Evolutionary conservation across 1,140 invertebrate species (phyloP), one percentile per base, ranked within the genome.

Genomic region (Leptopilina boulardi): DNA sequence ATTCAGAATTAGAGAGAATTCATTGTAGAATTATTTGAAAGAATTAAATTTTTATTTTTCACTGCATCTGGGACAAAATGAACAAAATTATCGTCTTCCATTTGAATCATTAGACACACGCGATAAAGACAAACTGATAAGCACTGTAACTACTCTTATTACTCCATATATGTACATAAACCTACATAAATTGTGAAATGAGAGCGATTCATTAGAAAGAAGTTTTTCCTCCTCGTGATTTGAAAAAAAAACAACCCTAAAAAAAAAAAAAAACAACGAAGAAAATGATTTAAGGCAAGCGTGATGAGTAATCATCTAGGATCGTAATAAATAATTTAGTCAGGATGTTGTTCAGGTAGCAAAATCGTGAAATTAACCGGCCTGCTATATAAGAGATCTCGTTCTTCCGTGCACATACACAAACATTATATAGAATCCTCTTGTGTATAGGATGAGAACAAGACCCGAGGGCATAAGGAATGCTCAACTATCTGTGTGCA

Each of bases 281-380:
- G 15, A 51, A 18, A 51, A 51, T 51, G 47, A 51, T 51, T 51
- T 51, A 51, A 18, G n/a, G 47, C 47, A n/a, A 51, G n/a, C 18
- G n/a, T 51, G n/a, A 51, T 51, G 47, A 51, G 15, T 51, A 51
- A 51, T 51, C 47, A 51, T 51, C 47, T 51, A 51, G 47, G 47
- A n/a, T 51, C 47, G 47, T 51, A 51, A 51, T 51, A 51, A 51
- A 51, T 30, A 66, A 66, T 66, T 66, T 66, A 66, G 23, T 30
- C 26, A 66, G 59, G 59, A 66, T 66, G 23, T 66, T 66, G 47
- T 18, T 51, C 47, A 51, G 47, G 47, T 51, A 51, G 47, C 47
- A 51, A 51, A 51, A 51, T 51, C 47, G 47, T 51, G 47, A 51
- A 51, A 51, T 51, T 51, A 51, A 51, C 47, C 47, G 47, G n/a